Percentiles rank a stretch among this genome's conserved stretches.
These are phyloP conservation scores for Agrypnia vestita DNA, from an alignment of 1,140 invertebrate genomes.

Conservation along the genomic window DNA sequence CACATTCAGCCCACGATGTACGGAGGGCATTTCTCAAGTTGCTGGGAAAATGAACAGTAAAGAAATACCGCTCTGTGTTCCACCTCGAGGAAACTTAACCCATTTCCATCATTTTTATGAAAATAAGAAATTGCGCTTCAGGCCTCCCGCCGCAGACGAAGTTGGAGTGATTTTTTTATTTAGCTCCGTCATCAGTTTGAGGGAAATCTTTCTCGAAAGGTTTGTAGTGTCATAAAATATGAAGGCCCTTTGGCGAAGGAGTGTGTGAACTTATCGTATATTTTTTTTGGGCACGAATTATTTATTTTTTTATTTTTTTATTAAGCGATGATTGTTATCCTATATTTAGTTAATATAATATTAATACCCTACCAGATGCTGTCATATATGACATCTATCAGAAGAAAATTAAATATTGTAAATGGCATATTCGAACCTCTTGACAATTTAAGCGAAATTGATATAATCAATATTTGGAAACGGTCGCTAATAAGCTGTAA, in stretches of 20 bases:
- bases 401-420: too few species aligned
- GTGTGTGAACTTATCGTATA: too few species aligned
- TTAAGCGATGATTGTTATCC: too few species aligned
- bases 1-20: too few species aligned
- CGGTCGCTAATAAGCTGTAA: too few species aligned
- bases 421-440: too few species aligned
- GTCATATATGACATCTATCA: too few species aligned
- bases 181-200: conserved; percentile 57
- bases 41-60: conserved; percentile 16
- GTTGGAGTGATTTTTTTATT: conserved; percentile 47
- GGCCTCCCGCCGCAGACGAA: conserved; percentile 28
- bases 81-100: conserved; percentile 46
- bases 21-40: conserved; percentile 23
- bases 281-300: conserved; percentile 17
- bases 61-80: conserved; percentile 13
- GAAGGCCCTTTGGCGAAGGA: not conserved
- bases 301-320: too few species aligned
- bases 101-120: conserved; percentile 60
- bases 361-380: too few species aligned
- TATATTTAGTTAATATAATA: too few species aligned
- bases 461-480: too few species aligned
- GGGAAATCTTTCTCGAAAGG: conserved; percentile 14
- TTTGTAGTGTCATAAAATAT: conserved; percentile 18
- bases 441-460: too few species aligned
- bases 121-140: conserved; percentile 52